Base-by-base conservation (phyloP, 2,797 vertebrate species). In the Notolabrus celidotus region DNA sequence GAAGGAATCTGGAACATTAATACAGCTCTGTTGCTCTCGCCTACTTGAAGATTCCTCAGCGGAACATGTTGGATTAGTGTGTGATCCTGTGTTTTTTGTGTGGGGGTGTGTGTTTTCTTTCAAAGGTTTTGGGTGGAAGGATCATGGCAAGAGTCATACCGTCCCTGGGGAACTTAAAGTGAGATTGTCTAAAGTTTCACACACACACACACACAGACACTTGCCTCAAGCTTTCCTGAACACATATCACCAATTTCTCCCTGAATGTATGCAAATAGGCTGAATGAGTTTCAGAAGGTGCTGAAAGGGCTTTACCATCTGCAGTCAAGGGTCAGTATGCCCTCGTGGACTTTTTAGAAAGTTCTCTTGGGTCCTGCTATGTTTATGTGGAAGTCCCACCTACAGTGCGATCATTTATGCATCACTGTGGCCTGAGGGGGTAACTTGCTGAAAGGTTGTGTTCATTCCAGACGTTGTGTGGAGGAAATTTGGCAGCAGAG, bases 241-340 rank as follows among this genome's bases (percentile, higher is more conserved):
- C 81, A 41, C 62, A 53, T 22, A 22, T 64, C 50, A 51, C 49
- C 54, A 49, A 22, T 64, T 70, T 59, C 61, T 59, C 36, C 36
- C 36, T 49, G 22, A 55, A 54, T 27, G 4, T 71, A 55, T 85
- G 45, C 79, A 83, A 76, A 81, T 85, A 63, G 55, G 53, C 66
- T 80, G 83, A 80, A 79, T 82, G 79, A 79, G 65, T 70, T 69
- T 43, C 66, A 79, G 43, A 58, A 88, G 78, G 85, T 86, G 88
- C 63, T 89, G 82, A 89, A 86, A 88, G 71, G 54, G 45, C 57
- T 71, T 82, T 74, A 64, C 69, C 67, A 77, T 72, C 41, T 62
- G 25, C 49, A 80, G 77, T 87, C 80, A 86, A 64, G 69, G 81
- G 84, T 86, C 81, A 71, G 43, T 1, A 7, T 56, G 52, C 66